These are phyloP conservation scores for Clarias pachynema DNA, from an alignment of 2,797 vertebrate genomes.

Conservation along the genomic window DNA sequence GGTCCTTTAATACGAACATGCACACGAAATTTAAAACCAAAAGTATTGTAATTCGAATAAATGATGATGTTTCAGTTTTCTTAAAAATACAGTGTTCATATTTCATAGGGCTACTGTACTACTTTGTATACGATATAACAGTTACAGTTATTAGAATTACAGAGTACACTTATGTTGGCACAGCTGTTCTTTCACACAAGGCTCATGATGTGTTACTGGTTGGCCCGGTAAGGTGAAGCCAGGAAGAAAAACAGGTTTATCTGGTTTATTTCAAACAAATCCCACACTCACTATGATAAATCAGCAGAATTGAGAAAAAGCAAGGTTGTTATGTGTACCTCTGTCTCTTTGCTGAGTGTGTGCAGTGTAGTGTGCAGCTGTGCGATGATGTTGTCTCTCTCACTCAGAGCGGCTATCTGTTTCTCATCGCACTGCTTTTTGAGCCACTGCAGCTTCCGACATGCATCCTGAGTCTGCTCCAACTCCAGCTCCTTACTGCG, in stretches of 20 bases:
- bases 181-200: constrained; percentile 1
- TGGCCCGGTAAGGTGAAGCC: background rate
- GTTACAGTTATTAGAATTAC: background rate
- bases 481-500: constrained; percentile 88
- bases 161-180: background rate
- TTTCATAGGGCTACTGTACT: background rate
- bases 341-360: constrained; percentile 84
- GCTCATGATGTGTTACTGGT: background rate
- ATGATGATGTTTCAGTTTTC: background rate
- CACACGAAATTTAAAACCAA: background rate
- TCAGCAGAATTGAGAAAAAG: constrained; percentile 1
- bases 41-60: background rate
- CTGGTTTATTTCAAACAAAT: constrained; percentile 7
- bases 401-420: constrained; percentile 77
- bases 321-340: constrained; percentile 72
- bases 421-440: constrained; percentile 85
- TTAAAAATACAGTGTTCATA: background rate
- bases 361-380: constrained; percentile 89
- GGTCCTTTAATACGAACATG: constrained; percentile 73
- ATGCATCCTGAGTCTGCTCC: constrained; percentile 83
- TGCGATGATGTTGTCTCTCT: constrained; percentile 83
- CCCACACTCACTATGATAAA: constrained; percentile 21
- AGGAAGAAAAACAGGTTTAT: constrained; percentile 54
- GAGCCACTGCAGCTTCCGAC: constrained; percentile 88
- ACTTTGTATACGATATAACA: background rate